phyloP scores from a whole-genome alignment of 2,797 vertebrate species.

The Nyctalus aviator region DNA sequence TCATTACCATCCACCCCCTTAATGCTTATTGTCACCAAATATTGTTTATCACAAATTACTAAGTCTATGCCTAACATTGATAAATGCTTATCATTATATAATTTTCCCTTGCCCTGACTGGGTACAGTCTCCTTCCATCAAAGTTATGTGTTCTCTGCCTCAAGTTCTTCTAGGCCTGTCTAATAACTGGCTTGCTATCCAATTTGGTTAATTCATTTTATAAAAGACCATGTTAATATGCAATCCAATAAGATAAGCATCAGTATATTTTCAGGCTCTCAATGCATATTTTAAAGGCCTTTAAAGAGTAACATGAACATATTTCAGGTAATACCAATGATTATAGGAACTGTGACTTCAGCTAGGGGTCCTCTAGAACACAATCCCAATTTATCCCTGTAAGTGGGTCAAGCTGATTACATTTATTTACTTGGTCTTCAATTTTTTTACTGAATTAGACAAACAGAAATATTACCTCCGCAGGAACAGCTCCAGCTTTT shows the following conservation, averaged over 20 bases:
- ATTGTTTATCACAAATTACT: background rate
- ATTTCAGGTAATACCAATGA: background rate
- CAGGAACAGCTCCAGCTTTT: slow-evolving; percentile 89
- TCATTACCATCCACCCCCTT: background rate
- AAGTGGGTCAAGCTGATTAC: background rate
- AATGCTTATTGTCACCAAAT: background rate
- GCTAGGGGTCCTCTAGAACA: background rate
- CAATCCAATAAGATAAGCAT: slow-evolving; percentile 30
- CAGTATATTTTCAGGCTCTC: background rate
- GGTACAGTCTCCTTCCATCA: background rate
- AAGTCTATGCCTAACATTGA: background rate
- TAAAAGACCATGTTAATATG: background rate
- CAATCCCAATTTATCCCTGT: background rate
- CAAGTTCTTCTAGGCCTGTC: background rate
- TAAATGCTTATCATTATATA: background rate
- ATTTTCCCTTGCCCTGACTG: background rate
- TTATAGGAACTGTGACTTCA: background rate
- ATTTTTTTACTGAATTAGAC: background rate
- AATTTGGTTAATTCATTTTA: slow-evolving; percentile 15
- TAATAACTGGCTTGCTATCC: background rate
- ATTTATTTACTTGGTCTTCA: background rate
- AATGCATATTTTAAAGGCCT: background rate
- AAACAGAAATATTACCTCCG: slow-evolving; percentile 89
- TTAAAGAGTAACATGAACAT: background rate
- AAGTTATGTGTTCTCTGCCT: background rate